Conservation (phyloP, 2,888 invertebrate genomes). For the Cephus pygmeus region DNA sequence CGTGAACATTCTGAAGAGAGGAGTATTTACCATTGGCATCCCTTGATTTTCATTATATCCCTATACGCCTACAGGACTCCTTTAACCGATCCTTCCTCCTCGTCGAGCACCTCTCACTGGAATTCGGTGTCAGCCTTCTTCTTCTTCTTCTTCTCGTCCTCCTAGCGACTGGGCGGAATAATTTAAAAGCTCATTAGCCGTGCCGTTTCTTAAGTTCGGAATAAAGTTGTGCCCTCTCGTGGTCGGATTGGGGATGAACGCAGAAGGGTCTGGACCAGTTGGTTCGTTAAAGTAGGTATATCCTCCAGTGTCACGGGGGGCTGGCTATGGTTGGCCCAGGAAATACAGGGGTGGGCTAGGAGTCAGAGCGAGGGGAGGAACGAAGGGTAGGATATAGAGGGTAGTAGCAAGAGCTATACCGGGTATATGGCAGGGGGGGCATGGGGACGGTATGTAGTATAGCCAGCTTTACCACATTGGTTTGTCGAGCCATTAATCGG, state of each 20-base stretch:
- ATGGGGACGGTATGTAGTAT: conserved; percentile 4
- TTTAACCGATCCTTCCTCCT: neutral
- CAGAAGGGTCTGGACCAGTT: conserved; percentile 11
- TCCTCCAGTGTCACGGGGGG: neutral
- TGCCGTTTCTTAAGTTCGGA: conserved; percentile 57
- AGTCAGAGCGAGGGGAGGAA: neutral
- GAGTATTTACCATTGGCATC: neutral
- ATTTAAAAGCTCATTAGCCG: conserved; percentile 64
- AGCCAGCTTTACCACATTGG: conserved; percentile 54
- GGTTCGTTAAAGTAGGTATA: conserved; percentile 5
- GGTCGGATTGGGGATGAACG: conserved; percentile 8
- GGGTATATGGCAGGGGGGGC: neutral
- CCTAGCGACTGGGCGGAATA: conserved; percentile 42
- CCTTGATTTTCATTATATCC: neutral
- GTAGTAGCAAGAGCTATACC: neutral
- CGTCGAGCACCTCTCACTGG: neutral
- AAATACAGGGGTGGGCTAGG: neutral
- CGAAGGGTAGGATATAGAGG: neutral
- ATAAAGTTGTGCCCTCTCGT: conserved; percentile 46
- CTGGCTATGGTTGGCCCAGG: neutral
- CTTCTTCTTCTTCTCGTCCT: neutral
- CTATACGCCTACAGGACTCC: neutral
- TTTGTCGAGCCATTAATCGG: conserved; percentile 62
- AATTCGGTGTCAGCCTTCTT: neutral
- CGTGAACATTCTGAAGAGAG: neutral